Conservation (phyloP, 92 coral and sea anemone genomes). For the Hydrozoanthus gracilis region DNA sequence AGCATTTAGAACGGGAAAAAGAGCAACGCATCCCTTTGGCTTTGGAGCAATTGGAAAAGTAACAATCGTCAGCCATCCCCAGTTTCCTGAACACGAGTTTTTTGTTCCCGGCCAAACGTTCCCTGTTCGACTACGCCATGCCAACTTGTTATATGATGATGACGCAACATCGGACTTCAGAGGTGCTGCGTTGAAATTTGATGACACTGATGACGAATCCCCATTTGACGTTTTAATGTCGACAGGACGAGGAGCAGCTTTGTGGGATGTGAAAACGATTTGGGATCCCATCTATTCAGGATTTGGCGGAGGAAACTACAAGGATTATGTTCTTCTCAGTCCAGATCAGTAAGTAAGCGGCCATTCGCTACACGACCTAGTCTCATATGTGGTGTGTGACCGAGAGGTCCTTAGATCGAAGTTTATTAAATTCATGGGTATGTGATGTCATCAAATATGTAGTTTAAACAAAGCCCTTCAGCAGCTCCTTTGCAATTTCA, state of each 20-base stretch:
- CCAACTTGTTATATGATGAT: constrained; percentile 29
- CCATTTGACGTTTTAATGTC: constrained; percentile 58
- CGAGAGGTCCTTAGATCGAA: too few relatives aligned
- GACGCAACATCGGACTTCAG: constrained; percentile 59
- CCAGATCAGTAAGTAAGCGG: constrained; percentile 28
- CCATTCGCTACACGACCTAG: too few relatives aligned
- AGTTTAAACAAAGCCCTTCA: too few relatives aligned
- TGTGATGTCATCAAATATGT: too few relatives aligned
- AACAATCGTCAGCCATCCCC: constrained; percentile 44
- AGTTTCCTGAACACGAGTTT: constrained; percentile 64
- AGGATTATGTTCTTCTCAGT: constrained; percentile 20
- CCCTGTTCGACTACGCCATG: constrained; percentile 62
- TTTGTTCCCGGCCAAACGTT: constrained; percentile 57
- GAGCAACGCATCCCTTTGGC: constrained; percentile 21
- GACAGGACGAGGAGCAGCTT: constrained; percentile 51
- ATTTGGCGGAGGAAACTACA: constrained; percentile 29
- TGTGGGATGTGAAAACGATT: constrained; percentile 50
- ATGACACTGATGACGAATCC: constrained; percentile 56
- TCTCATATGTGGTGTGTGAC: too few relatives aligned
- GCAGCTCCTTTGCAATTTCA: too few relatives aligned
- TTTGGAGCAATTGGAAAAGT: constrained; percentile 44
- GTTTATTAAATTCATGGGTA: too few relatives aligned
- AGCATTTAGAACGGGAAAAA: constrained; percentile 4
- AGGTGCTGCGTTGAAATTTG: constrained; percentile 57
- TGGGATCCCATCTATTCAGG: constrained; percentile 29